Conservation (phyloP, 1,140 invertebrate genomes). For the Mesaphorura yosii region DNA sequence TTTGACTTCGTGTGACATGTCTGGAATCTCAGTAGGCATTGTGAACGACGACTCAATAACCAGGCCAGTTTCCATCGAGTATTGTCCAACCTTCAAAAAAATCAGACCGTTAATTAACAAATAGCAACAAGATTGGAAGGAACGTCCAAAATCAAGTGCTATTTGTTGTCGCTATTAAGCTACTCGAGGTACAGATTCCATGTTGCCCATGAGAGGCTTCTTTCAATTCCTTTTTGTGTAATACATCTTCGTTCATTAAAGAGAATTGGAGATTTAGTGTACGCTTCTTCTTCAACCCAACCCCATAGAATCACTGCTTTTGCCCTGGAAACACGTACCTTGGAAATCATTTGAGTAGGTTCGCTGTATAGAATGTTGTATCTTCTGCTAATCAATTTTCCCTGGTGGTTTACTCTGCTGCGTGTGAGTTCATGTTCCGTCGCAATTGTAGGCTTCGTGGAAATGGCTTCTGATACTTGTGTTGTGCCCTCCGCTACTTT, state of each 20-base stretch:
- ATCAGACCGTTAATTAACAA: too few relatives aligned
- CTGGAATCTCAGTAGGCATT: too few relatives aligned
- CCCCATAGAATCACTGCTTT: background rate
- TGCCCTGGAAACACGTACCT: slow-evolving; percentile 20
- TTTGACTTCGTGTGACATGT: too few relatives aligned
- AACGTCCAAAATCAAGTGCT: too few relatives aligned
- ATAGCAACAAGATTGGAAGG: too few relatives aligned
- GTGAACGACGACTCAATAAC: slow-evolving; percentile 28
- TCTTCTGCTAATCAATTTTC: slow-evolving; percentile 30
- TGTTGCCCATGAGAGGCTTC: too few relatives aligned
- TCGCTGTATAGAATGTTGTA: slow-evolving; percentile 30
- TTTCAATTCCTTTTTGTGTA: too few relatives aligned
- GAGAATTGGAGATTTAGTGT: background rate
- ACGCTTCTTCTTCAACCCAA: background rate
- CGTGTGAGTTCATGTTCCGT: slow-evolving; percentile 28
- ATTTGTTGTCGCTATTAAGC: too few relatives aligned
- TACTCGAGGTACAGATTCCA: too few relatives aligned
- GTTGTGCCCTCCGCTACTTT: slow-evolving; percentile 18
- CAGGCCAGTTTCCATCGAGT: slow-evolving; percentile 32
- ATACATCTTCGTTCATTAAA: background rate
- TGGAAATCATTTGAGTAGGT: slow-evolving; percentile 17
- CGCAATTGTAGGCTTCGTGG: slow-evolving; percentile 23
- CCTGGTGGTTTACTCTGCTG: slow-evolving; percentile 28
- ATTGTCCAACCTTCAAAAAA: slow-evolving; percentile 32
- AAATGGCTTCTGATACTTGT: slow-evolving; percentile 12